A percentile compares a stretch with the other conserved stretches of the same genome.
These are phyloP conservation scores for Probaryconus sp. DNA, from an alignment of 1,140 invertebrate species.

Conservation along the genomic window DNA sequence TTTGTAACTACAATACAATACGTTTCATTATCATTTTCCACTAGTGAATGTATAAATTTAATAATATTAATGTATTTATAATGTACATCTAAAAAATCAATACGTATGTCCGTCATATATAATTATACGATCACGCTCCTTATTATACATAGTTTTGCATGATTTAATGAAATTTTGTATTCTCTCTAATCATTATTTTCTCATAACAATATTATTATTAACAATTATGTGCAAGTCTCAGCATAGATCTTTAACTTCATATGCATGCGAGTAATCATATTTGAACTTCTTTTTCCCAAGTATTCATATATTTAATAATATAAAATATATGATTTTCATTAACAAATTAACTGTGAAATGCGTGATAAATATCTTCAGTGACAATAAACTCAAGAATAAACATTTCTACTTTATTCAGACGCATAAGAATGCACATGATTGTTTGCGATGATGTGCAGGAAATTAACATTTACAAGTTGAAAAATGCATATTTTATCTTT, in stretches of 20 bases:
- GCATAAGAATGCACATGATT: constrained; percentile 2
- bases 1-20: too few relatives aligned
- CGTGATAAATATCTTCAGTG: too few relatives aligned
- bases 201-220: constrained; percentile 12
- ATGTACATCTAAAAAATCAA: constrained; percentile 9
- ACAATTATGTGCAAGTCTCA: constrained; percentile 18
- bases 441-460: constrained; percentile 4
- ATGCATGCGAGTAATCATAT: not conserved
- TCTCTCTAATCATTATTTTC: constrained; percentile 6
- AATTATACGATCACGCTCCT: constrained; percentile 10
- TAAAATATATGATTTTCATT: not conserved
- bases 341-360: too few relatives aligned
- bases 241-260: not conserved
- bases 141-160: constrained; percentile 20
- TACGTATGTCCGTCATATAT: not conserved
- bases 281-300: constrained; percentile 11
- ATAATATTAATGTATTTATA: constrained; percentile 17
- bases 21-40: too few relatives aligned
- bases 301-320: constrained; percentile 7
- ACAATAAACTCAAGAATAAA: constrained; percentile 8
- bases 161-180: constrained; percentile 11
- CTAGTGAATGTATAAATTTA: constrained; percentile 3
- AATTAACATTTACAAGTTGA: not conserved
- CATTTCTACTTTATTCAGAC: constrained; percentile 11
- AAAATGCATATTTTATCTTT: too few relatives aligned